Evolutionary conservation across 2,797 vertebrate genomes (phyloP).

Genomic region (Platalea minor): DNA sequence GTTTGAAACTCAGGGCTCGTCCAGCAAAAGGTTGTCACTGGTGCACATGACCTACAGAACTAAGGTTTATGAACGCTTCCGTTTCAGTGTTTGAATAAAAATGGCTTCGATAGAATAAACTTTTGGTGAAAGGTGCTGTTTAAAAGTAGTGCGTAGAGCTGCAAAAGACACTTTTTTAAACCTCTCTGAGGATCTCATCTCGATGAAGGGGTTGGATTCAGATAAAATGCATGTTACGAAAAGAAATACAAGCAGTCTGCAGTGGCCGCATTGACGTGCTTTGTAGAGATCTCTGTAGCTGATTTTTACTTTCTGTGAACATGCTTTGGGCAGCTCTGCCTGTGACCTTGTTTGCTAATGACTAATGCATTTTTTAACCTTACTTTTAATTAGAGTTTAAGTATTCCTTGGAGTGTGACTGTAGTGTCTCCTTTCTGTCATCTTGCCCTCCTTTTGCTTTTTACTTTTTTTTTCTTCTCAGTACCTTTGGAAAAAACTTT

Average conservation of each 20-base stretch:
- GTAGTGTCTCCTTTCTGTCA: constrained; percentile 38
- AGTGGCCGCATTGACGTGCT: background rate
- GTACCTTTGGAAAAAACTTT: background rate
- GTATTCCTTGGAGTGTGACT: background rate
- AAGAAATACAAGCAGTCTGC: background rate
- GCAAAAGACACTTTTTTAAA: background rate
- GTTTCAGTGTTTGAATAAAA: background rate
- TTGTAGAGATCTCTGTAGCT: background rate
- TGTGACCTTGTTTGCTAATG: constrained; percentile 16
- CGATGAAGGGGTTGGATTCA: background rate
- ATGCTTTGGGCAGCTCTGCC: background rate
- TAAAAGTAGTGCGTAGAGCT: background rate
- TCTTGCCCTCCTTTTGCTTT: constrained; percentile 13
- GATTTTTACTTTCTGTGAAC: background rate
- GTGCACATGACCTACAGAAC: background rate
- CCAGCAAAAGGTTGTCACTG: background rate
- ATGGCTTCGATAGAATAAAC: background rate
- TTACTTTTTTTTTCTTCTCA: background rate
- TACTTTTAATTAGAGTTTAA: constrained; percentile 52
- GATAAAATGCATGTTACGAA: background rate
- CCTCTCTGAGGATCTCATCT: background rate
- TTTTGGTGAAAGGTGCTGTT: background rate
- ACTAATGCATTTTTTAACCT: constrained; percentile 48
- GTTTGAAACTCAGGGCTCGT: background rate
- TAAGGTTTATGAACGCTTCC: background rate